Conservation (phyloP, 2,113 vertebrate species). For the Semnopithecus entellus region DNA sequence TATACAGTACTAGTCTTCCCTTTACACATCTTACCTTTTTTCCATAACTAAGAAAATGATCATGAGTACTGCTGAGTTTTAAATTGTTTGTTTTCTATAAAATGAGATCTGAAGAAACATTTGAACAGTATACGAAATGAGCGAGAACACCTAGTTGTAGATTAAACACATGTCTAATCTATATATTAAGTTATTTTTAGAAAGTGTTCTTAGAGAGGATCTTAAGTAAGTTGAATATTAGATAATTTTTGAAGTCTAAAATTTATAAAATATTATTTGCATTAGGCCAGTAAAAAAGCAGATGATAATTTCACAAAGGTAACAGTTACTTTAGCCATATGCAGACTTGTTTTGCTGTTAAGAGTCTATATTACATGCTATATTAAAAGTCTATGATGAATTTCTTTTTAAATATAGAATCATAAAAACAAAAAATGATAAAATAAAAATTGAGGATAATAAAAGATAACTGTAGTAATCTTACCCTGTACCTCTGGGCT, state of each 20-base stretch:
- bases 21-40: neutral
- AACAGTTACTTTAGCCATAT: neutral
- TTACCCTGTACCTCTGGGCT: neutral
- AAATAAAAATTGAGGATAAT: neutral
- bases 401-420: slow-evolving; percentile 15
- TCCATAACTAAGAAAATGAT: neutral
- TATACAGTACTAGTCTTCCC: neutral
- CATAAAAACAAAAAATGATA: neutral
- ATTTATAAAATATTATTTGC: neutral
- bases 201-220: neutral
- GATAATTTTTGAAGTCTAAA: slow-evolving; percentile 26
- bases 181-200: slow-evolving; percentile 11
- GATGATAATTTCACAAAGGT: slow-evolving; percentile 19
- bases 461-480: neutral
- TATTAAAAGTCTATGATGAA: slow-evolving; percentile 12
- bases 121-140: neutral
- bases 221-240: neutral
- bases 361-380: neutral
- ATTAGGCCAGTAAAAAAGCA: neutral
- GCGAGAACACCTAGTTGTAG: neutral
- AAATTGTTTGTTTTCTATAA: slow-evolving; percentile 34
- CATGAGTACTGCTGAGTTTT: neutral
- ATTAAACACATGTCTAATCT: neutral
- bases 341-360: neutral
- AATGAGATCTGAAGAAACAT: slow-evolving; percentile 47